These are phyloP conservation scores for Fistularia tabacaria DNA, from an alignment of 2,797 vertebrate species.

Conservation along the genomic window DNA sequence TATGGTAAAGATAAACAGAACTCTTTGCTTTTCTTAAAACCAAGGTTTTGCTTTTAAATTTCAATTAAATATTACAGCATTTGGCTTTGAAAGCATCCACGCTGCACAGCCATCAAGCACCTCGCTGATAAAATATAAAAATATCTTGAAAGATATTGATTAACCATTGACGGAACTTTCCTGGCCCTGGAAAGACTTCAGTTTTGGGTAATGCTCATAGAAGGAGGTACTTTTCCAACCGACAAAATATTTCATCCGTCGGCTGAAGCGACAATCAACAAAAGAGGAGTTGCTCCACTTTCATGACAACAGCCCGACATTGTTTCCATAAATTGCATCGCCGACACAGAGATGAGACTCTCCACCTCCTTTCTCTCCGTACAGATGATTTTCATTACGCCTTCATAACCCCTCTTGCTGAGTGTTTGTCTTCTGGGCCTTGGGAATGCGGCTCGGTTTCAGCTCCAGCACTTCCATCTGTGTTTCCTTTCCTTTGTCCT, in stretches of 20 bases:
- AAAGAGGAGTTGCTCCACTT: conserved; percentile 25
- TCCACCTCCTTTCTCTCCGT: conserved; percentile 16
- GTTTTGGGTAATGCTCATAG: not conserved
- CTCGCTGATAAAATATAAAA: no score
- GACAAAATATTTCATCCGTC: conserved; percentile 14
- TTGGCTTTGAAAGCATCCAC: no score
- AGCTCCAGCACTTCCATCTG: conserved; percentile 68
- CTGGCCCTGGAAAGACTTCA: no score
- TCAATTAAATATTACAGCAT: no score
- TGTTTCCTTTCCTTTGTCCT: conserved; percentile 74
- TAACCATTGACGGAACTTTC: no score
- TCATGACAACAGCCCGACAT: conserved; percentile 41
- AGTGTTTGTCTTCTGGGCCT: conserved; percentile 63
- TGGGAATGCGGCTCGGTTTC: conserved; percentile 64
- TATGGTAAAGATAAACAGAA: no score
- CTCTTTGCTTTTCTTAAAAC: no score
- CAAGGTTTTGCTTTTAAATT: no score
- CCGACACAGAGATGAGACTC: conserved; percentile 32
- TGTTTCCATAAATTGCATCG: conserved; percentile 38
- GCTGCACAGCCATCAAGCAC: no score
- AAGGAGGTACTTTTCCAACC: conserved; percentile 16
- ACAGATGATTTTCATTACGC: conserved; percentile 70
- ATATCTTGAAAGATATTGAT: no score
- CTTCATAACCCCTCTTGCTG: conserved; percentile 42
- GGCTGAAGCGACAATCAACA: conserved; percentile 36